phyloP scores from a whole-genome alignment of 2,797 vertebrate genomes.

The Anguilla anguilla region DNA sequence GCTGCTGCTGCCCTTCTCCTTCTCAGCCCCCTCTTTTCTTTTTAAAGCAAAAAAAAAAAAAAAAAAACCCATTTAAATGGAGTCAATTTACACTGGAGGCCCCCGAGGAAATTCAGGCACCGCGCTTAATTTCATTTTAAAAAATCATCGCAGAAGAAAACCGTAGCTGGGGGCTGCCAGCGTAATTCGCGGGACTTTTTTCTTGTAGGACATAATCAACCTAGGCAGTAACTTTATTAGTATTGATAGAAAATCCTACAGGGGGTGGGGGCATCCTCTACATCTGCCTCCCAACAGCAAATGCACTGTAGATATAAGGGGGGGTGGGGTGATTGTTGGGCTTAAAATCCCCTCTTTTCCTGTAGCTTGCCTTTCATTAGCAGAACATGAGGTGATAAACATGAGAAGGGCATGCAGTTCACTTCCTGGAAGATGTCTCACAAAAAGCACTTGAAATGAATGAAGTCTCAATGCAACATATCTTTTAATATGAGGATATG shows the following conservation, averaged over 20 bases:
- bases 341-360: background rate
- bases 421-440: conserved; percentile 11
- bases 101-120: conserved; percentile 60
- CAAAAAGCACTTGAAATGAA: conserved; percentile 14
- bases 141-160: conserved; percentile 35
- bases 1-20: conserved; percentile 21
- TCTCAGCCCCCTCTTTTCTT: conserved; percentile 22
- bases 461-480: background rate
- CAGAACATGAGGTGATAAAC: conserved; percentile 17
- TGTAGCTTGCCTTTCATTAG: background rate
- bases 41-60: conserved; percentile 27
- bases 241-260: conserved; percentile 33
- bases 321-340: background rate
- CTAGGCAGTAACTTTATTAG: conserved; percentile 34
- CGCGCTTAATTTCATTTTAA: conserved; percentile 64
- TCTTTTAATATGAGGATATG: background rate
- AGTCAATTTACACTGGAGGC: conserved; percentile 68
- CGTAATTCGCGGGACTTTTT: conserved; percentile 60
- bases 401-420: background rate
- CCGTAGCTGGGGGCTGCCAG: conserved; percentile 51
- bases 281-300: conserved; percentile 15
- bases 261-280: conserved; percentile 4
- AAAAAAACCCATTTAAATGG: conserved; percentile 48
- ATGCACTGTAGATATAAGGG: background rate
- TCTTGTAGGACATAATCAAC: conserved; percentile 52